Conservation (phyloP, 92 coral and sea anemone genomes). For the Epizoanthus ramosus region DNA sequence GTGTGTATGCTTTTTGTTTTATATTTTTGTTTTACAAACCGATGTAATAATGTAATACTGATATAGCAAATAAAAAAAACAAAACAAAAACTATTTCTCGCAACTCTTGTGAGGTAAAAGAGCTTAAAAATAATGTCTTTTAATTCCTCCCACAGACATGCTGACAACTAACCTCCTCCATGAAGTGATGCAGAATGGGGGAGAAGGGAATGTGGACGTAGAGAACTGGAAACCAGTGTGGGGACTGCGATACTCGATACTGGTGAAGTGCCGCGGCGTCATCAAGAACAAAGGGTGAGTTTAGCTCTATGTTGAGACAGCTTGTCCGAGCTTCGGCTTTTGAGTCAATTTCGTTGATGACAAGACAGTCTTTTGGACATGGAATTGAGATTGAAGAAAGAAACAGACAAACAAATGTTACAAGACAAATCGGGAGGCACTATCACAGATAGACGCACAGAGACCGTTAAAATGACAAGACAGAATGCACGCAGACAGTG, state of each 20-base stretch:
- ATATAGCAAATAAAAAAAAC: no score
- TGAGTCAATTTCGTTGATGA: no score
- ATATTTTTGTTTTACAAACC: no score
- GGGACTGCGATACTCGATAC: slow-evolving; percentile 91
- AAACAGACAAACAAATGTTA: not conserved
- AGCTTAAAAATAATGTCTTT: not conserved
- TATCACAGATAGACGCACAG: not conserved
- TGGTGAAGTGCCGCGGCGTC: slow-evolving; percentile 94
- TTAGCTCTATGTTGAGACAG: not conserved
- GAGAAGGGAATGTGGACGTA: slow-evolving; percentile 58
- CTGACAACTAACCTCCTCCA: slow-evolving; percentile 77
- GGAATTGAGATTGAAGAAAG: not conserved
- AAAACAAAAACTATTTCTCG: no score
- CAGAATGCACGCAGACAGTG: no score
- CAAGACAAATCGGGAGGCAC: no score
- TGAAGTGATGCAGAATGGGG: slow-evolving; percentile 61
- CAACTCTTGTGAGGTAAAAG: no score
- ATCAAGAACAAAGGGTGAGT: slow-evolving; percentile 96
- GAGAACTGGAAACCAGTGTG: slow-evolving; percentile 87
- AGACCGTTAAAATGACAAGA: not conserved
- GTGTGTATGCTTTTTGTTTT: no score
- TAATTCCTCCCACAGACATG: slow-evolving; percentile 58
- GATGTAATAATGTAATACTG: no score
- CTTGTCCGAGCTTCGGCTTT: not conserved
- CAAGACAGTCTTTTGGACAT: not conserved